A percentile compares a stretch with the other conserved stretches of the same genome.
Evolutionary conservation across 2,113 vertebrate genomes (phyloP).

Genomic region (Megaceryle torquata): DNA sequence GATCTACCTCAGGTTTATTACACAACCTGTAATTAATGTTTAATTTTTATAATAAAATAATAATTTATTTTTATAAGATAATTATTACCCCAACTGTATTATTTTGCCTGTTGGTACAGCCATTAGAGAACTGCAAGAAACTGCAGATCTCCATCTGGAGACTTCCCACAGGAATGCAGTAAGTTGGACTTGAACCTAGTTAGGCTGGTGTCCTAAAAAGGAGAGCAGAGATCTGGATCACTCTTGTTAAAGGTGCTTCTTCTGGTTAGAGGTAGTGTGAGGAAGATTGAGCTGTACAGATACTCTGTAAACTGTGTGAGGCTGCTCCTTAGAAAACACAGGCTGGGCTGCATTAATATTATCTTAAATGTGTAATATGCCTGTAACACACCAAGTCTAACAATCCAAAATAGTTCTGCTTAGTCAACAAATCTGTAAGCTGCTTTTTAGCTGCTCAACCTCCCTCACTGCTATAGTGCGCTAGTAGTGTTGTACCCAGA

Average conservation of each 20-base stretch:
- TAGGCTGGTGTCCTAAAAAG: not conserved
- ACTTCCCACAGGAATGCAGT: not conserved
- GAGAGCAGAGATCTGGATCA: not conserved
- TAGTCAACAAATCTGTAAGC: not conserved
- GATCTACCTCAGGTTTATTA: not conserved
- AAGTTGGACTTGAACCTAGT: not conserved
- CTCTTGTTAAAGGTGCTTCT: accelerated
- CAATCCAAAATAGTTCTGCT: not conserved
- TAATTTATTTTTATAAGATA: not conserved
- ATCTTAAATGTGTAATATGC: not conserved
- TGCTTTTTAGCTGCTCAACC: not conserved
- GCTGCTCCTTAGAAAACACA: not conserved
- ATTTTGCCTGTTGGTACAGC: not conserved
- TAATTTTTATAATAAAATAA: not conserved
- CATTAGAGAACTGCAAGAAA: not conserved
- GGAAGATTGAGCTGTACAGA: not conserved
- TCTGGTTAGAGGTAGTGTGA: not conserved
- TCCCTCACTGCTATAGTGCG: not conserved
- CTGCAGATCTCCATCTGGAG: not conserved
- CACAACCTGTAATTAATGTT: not conserved
- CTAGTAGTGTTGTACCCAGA: not conserved
- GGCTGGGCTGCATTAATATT: not conserved
- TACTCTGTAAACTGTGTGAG: not conserved
- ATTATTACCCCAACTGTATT: not conserved
- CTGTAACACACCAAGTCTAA: not conserved